Evolutionary conservation across 2,797 vertebrate genomes (phyloP).

Genomic region (Arrhamphus sclerolepis): DNA sequence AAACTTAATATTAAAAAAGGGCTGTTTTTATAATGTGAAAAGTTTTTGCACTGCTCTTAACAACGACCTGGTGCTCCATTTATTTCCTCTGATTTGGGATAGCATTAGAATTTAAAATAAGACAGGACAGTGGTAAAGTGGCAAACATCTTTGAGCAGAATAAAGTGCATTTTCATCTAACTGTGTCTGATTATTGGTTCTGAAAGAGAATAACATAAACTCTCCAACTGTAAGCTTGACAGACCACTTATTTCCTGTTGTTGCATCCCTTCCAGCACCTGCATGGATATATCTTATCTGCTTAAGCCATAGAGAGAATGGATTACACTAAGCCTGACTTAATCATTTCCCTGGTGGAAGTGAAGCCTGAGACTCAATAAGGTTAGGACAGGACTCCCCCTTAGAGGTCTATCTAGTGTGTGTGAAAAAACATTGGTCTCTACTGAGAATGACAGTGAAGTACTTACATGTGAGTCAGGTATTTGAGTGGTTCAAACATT

Average conservation of each 20-base stretch:
- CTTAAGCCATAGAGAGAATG: conserved; percentile 29
- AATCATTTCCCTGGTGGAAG: conserved; percentile 29
- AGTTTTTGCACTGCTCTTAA: too few species aligned
- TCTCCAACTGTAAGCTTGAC: too few species aligned
- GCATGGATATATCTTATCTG: not conserved
- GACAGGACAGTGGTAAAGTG: too few species aligned
- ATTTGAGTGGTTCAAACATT: conserved; percentile 94
- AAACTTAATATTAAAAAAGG: too few species aligned
- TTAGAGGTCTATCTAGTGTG: not conserved
- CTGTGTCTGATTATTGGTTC: too few species aligned
- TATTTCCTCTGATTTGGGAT: too few species aligned
- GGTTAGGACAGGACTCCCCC: not conserved
- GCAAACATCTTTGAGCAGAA: too few species aligned
- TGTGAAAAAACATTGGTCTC: not conserved
- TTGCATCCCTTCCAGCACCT: conserved; percentile 10
- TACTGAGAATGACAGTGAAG: not conserved
- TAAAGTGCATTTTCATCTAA: too few species aligned
- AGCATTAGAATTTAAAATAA: too few species aligned
- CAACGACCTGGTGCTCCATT: too few species aligned
- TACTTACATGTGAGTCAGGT: conserved; percentile 97
- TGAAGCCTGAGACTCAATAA: conserved; percentile 22
- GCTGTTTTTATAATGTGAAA: too few species aligned
- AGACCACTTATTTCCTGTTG: conserved; percentile 1
- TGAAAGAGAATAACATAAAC: too few species aligned
- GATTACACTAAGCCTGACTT: conserved; percentile 29